Conservation (phyloP, 2,888 invertebrate species). For the Ectemnius continuus region DNA sequence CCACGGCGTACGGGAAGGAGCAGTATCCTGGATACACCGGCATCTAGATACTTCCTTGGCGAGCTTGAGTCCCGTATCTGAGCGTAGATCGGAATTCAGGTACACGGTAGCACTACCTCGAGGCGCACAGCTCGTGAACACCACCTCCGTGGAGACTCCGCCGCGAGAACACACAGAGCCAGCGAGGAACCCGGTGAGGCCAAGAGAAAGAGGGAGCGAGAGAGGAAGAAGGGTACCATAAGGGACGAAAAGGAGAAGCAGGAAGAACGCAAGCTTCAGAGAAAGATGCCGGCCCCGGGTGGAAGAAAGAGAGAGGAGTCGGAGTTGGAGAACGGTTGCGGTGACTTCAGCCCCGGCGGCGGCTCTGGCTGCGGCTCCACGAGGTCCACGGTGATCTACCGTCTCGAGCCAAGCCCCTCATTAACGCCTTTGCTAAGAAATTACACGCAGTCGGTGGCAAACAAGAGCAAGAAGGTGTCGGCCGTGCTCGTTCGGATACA, state of each 20-base stretch:
- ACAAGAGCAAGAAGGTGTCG: slow-evolving; percentile 76
- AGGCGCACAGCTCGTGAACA: slow-evolving; percentile 70
- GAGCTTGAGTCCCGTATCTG: slow-evolving; percentile 69
- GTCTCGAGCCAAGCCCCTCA: slow-evolving; percentile 76
- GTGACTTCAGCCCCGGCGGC: slow-evolving; percentile 60
- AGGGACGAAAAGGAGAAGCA: slow-evolving; percentile 38
- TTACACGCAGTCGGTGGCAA: slow-evolving; percentile 77
- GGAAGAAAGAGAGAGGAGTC: slow-evolving; percentile 16
- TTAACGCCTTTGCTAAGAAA: slow-evolving; percentile 78
- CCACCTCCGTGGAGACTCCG: slow-evolving; percentile 60
- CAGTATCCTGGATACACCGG: slow-evolving; percentile 70
- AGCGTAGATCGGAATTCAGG: slow-evolving; percentile 76
- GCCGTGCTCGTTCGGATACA: slow-evolving; percentile 67
- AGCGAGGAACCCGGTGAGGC: not conserved
- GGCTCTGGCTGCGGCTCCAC: slow-evolving; percentile 39
- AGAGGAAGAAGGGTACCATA: slow-evolving; percentile 36
- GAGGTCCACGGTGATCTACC: slow-evolving; percentile 73
- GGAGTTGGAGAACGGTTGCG: slow-evolving; percentile 34
- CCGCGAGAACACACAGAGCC: slow-evolving; percentile 1
- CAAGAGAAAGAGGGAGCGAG: slow-evolving; percentile 5
- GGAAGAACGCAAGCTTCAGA: slow-evolving; percentile 19
- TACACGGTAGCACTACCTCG: slow-evolving; percentile 76
- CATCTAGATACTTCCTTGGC: slow-evolving; percentile 72
- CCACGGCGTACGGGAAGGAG: slow-evolving; percentile 55
- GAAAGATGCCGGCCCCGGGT: not conserved